Conservation (phyloP, 2,797 vertebrate genomes). For the Phataginus tricuspis region DNA sequence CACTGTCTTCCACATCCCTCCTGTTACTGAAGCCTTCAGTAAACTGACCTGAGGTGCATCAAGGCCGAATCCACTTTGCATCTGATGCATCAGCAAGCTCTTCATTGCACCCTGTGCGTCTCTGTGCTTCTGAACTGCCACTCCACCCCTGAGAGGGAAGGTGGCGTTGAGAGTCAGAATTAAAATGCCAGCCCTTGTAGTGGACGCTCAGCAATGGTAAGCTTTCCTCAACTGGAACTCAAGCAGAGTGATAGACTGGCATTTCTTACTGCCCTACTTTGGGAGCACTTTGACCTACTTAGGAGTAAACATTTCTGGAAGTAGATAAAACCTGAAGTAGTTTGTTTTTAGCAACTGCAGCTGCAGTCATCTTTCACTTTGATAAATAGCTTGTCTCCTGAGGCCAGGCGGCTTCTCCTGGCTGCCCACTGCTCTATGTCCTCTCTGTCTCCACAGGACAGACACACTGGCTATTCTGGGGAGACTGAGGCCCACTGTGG, state of each 20-base stretch:
- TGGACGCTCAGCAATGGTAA: neutral
- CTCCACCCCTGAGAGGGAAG: neutral
- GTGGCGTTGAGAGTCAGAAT: neutral
- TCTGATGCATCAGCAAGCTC: neutral
- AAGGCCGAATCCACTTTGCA: neutral
- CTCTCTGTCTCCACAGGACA: neutral
- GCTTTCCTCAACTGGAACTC: constrained; percentile 32
- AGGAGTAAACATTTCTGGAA: constrained; percentile 80
- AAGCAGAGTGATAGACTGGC: constrained; percentile 9
- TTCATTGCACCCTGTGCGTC: neutral
- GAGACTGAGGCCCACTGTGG: neutral
- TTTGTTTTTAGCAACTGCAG: constrained; percentile 74
- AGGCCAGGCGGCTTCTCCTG: neutral
- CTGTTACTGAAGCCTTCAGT: neutral
- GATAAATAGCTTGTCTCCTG: constrained; percentile 68
- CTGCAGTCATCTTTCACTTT: constrained; percentile 65
- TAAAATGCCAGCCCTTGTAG: neutral
- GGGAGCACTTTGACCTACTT: constrained; percentile 78
- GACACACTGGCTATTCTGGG: neutral
- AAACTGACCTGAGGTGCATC: neutral
- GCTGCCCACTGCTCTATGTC: neutral
- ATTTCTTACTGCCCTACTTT: constrained; percentile 57
- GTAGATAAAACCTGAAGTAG: constrained; percentile 61
- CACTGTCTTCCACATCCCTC: neutral
- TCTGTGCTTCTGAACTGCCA: neutral